These are phyloP conservation scores for Zonitis immaculata DNA, from an alignment of 2,888 invertebrate genomes.

Conservation along the genomic window DNA sequence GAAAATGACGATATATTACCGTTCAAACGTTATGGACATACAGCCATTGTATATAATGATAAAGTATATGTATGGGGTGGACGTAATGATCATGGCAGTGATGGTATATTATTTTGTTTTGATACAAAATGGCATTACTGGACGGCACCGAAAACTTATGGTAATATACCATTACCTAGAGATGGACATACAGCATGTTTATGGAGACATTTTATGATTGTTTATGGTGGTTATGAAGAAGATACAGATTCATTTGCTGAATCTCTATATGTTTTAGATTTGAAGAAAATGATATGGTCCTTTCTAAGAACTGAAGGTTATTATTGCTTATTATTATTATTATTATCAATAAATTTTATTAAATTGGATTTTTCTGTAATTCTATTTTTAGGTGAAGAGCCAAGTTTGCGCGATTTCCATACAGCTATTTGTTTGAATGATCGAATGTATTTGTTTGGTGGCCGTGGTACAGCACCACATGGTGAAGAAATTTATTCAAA, in stretches of 20 bases:
- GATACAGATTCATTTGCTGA: constrained; percentile 73
- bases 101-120: constrained; percentile 76
- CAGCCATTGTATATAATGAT: constrained; percentile 74
- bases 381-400: constrained; percentile 39
- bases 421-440: constrained; percentile 73
- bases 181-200: constrained; percentile 91
- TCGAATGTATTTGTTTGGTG: constrained; percentile 87
- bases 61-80: constrained; percentile 90
- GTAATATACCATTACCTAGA: constrained; percentile 71
- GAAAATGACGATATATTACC: constrained; percentile 56
- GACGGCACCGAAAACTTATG: constrained; percentile 62
- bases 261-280: constrained; percentile 70
- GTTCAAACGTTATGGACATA: constrained; percentile 87
- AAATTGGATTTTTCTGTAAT: constrained; percentile 10
- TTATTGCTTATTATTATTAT: constrained; percentile 25
- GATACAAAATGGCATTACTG: constrained; percentile 67
- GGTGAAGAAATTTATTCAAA: constrained; percentile 72
- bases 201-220: constrained; percentile 73
- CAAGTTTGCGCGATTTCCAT: constrained; percentile 78
- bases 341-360: background rate
- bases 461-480: constrained; percentile 52
- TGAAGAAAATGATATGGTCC: constrained; percentile 69
- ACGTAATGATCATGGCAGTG: constrained; percentile 78
- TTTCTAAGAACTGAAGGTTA: constrained; percentile 59
- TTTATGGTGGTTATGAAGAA: constrained; percentile 91